Base-by-base conservation (phyloP, 2,888 invertebrate genomes). In the Eupithecia dodoneata region DNA sequence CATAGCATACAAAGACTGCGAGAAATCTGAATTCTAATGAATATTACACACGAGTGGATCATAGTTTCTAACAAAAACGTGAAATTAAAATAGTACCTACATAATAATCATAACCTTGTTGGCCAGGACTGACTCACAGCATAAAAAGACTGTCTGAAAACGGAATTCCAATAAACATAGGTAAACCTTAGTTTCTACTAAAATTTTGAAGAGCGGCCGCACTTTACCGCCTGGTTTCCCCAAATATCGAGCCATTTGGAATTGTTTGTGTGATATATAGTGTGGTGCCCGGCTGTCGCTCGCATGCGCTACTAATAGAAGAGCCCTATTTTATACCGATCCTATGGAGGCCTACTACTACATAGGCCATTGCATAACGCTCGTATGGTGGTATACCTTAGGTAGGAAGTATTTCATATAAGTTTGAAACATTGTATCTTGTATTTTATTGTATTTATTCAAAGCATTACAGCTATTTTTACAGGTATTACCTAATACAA, bases 221-320 rank as follows among this genome's bases (percentile, higher is more conserved):
- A 45, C 45, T 44, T 10, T 7, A 44, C 69, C 10, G 45, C 2
- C 10, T 3, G n/a, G 44, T 6, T n/a, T 4, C 1, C 9, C 69
- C 45, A n/a, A 76, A 76, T 76, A 70, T 42, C 69, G 44, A 67
- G 59, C 69, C 44, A 71, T 72, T 74, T 52, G 71, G 73, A 18
- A 75, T 18, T 67, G 66, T 71, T 73, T 70, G 67, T 47, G 73
- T 77, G 77, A 77, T 77, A 74, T 78, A 78, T 75, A n/a, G 59
- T 66, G 44, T 69, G 44, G 52, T 59, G 30, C 63, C 63, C 67
- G 71, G 18, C 66, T 71, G 77, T 78, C 77, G 69, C 0, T 9
- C 55, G 55, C 77, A 78, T 66, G 72, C 66, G 65, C 59, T 4
- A 67, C 77, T 73, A 75, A 77, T 77, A 59, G 72, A 55, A 73